Percentiles rank a stretch among this genome's conserved stretches.
phyloP scores from a whole-genome alignment of 2,113 vertebrate species.

The Bambusicola thoracicus region DNA sequence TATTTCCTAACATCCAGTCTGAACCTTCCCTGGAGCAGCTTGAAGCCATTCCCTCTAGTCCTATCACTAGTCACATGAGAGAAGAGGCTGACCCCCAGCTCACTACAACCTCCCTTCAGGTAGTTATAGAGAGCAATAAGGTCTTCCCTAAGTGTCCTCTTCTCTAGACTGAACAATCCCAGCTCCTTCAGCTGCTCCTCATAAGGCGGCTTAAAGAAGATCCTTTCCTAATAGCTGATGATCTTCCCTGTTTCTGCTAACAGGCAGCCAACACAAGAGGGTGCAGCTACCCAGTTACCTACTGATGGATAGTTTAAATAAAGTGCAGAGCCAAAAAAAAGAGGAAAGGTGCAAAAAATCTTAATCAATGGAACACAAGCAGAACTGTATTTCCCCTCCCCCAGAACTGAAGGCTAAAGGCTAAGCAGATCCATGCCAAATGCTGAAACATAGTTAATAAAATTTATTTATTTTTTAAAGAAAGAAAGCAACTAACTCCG shows the following conservation, averaged over 20 bases:
- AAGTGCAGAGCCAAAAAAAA: not conserved
- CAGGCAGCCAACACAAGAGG: not conserved
- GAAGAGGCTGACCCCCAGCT: too few species aligned
- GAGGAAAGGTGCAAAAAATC: not conserved
- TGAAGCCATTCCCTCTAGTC: too few species aligned
- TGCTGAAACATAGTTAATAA: not conserved
- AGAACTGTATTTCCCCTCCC: not conserved
- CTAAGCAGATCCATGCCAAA: not conserved
- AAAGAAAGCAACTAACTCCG: rapidly evolving
- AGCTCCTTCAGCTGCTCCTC: too few species aligned
- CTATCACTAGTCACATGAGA: too few species aligned
- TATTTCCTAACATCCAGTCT: too few species aligned
- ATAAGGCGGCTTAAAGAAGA: too few species aligned
- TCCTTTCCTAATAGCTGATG: not conserved
- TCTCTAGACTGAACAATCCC: too few species aligned
- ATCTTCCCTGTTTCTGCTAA: not conserved
- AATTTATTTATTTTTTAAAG: not conserved
- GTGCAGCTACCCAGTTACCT: not conserved
- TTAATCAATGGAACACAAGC: not conserved
- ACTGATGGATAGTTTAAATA: not conserved
- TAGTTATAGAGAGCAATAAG: too few species aligned
- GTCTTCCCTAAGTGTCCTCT: too few species aligned
- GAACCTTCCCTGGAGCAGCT: too few species aligned
- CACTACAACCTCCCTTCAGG: too few species aligned
- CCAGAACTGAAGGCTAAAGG: not conserved